phyloP scores from a whole-genome alignment of 2,797 vertebrate genomes.

The Pseudochirops cupreus region DNA sequence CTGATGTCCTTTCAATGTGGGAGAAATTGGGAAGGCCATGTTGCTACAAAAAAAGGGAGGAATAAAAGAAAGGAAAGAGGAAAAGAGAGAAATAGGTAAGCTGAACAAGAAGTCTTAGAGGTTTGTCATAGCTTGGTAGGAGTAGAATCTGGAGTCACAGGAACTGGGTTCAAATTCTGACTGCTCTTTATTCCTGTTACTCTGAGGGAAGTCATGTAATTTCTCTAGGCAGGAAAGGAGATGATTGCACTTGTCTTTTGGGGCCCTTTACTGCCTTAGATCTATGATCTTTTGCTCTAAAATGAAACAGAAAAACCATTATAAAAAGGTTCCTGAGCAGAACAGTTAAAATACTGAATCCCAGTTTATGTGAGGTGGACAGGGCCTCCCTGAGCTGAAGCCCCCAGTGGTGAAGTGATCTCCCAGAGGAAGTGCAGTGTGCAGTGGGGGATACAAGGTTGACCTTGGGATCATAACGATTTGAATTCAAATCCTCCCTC shows the following conservation, averaged over 20 bases:
- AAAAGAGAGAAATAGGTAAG: not conserved
- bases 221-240: not conserved
- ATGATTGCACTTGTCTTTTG: not conserved
- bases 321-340: not conserved
- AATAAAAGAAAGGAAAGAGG: not conserved
- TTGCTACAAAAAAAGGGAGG: not conserved
- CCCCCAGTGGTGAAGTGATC: not conserved
- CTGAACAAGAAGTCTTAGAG: not conserved
- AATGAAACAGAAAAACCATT: not conserved
- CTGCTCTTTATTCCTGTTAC: not conserved
- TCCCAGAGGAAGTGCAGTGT: not conserved
- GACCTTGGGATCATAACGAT: not conserved
- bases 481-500: not conserved
- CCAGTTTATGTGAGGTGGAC: not conserved
- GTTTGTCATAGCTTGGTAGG: not conserved
- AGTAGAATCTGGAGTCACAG: not conserved
- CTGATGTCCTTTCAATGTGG: slow-evolving; percentile 54
- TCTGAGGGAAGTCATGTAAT: not conserved
- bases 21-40: slow-evolving; percentile 62
- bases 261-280: not conserved
- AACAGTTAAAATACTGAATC: not conserved
- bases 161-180: not conserved
- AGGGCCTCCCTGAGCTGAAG: not conserved
- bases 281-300: not conserved
- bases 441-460: too few relatives aligned